Base-by-base conservation (phyloP, 2,113 vertebrate genomes). In the Brachionichthys hirsutus region DNA sequence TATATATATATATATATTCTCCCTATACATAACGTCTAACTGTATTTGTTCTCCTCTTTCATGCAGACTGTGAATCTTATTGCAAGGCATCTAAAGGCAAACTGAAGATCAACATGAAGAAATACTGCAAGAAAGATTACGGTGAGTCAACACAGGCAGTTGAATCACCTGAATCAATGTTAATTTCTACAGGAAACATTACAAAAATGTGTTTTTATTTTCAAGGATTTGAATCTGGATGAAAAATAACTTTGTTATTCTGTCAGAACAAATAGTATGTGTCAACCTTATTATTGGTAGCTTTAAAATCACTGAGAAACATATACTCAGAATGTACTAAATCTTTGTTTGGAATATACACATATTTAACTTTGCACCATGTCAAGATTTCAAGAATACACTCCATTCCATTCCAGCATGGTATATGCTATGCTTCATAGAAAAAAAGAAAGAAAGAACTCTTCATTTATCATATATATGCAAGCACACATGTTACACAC, bases 81-180 rank as follows among this genome's bases (percentile, higher is more conserved):
- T 99, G 97, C 92, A 98, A 97, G 78, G 95, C 95, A n/a, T 98
- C 96, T 51, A 99, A 97, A 90, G 96, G 95, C 59, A 98, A 97
- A 70, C 90, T 98, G 91, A 99, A 98, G 92, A 97, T 98, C 89
- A 98, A 98, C 93, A 99, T 99, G 95, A 98, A 97, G 87, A 99
- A 97, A 70, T 99, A 98, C 90, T 98, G 96, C 88, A 99, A 98
- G 90, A 99, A 98, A 75, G 97, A 97, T 89, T 99, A 98, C 0
- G 97, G 96, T 99, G 89, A 95, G 95, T 91, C 47, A n/a, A n/a
- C n/a, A n/a, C n/a, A n/a, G n/a, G n/a, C n/a, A n/a, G 44, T 91
- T 46, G n/a, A 43, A 40, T 22, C 46, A 51, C 56, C 17, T 56
- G 44, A 7, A 56, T 38, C 59, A 13, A 54, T 7, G 11, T 8